phyloP scores from a whole-genome alignment of 2,888 invertebrate genomes.

The Cheilosia grossa region DNA sequence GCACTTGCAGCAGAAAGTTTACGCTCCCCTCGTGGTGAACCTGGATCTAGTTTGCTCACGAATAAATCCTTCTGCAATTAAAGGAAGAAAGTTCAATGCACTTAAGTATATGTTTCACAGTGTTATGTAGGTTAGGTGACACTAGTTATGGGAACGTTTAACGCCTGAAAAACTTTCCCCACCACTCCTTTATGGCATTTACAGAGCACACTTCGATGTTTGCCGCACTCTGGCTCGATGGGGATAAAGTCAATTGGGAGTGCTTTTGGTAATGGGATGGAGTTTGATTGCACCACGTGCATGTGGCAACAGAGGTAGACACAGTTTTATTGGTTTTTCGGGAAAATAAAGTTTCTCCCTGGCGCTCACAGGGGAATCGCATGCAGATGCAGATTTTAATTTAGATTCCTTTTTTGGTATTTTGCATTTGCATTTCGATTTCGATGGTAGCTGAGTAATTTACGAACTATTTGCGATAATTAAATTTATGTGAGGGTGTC shows the following conservation, averaged over 20 bases:
- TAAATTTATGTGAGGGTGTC: conserved; percentile 15
- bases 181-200: conserved; percentile 26
- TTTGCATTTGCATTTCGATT: conserved; percentile 4
- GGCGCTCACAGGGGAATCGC: conserved; percentile 11
- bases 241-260: conserved; percentile 49
- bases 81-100: conserved; percentile 56
- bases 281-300: conserved; percentile 30
- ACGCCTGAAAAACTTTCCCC: conserved; percentile 60
- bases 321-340: conserved; percentile 55
- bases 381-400: conserved; percentile 37
- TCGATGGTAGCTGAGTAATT: background rate
- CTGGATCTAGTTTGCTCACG: conserved; percentile 89
- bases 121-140: conserved; percentile 12
- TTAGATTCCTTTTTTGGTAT: conserved; percentile 17
- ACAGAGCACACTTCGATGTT: conserved; percentile 18
- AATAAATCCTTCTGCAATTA: conserved; percentile 92
- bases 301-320: conserved; percentile 9
- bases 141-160: conserved; percentile 59
- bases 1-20: conserved; percentile 94
- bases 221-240: background rate
- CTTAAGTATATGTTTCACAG: background rate
- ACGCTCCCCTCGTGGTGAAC: conserved; percentile 87
- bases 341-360: conserved; percentile 39
- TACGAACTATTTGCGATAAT: conserved; percentile 14
- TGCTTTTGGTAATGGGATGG: conserved; percentile 34